phyloP scores from a whole-genome alignment of 2,113 vertebrate genomes.

The Ondatra zibethicus region DNA sequence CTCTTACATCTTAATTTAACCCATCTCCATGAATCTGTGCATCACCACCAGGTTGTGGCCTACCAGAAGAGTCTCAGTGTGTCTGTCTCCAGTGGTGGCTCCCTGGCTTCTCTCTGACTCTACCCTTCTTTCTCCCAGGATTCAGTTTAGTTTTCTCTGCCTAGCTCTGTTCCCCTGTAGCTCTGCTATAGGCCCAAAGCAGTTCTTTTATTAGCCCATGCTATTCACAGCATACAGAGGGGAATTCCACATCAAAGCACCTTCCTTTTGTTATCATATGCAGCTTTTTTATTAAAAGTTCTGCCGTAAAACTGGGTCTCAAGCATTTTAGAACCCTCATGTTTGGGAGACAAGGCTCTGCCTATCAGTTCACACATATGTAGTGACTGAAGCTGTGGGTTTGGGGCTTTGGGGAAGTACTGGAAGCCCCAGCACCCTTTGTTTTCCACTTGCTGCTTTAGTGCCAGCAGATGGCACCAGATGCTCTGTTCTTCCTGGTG shows the following conservation, averaged over 20 bases:
- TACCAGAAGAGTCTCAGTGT: too few relatives aligned
- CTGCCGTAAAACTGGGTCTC: slow-evolving; percentile 27
- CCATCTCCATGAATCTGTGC: too few relatives aligned
- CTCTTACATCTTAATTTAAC: too few relatives aligned
- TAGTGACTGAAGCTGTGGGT: neutral
- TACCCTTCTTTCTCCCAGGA: too few relatives aligned
- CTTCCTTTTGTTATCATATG: neutral
- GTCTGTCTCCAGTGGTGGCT: too few relatives aligned
- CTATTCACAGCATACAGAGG: too few relatives aligned
- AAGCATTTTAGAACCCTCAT: slow-evolving; percentile 4
- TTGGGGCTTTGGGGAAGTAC: neutral
- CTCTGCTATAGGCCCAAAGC: too few relatives aligned
- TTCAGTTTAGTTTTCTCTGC: too few relatives aligned
- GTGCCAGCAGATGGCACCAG: slow-evolving; percentile 81
- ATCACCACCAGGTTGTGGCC: too few relatives aligned
- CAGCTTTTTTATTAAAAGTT: slow-evolving; percentile 31
- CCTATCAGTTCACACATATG: neutral
- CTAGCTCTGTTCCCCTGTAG: too few relatives aligned
- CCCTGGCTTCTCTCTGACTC: too few relatives aligned
- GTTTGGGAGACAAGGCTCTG: neutral
- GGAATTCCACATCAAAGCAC: neutral
- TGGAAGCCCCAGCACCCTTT: neutral
- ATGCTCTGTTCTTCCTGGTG: neutral
- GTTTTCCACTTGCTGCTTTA: slow-evolving; percentile 29
- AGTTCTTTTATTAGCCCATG: too few relatives aligned